Evolutionary conservation across 2,797 vertebrate species (phyloP), one percentile per base, ranked within the genome.

Genomic region (Amniataba percoides): DNA sequence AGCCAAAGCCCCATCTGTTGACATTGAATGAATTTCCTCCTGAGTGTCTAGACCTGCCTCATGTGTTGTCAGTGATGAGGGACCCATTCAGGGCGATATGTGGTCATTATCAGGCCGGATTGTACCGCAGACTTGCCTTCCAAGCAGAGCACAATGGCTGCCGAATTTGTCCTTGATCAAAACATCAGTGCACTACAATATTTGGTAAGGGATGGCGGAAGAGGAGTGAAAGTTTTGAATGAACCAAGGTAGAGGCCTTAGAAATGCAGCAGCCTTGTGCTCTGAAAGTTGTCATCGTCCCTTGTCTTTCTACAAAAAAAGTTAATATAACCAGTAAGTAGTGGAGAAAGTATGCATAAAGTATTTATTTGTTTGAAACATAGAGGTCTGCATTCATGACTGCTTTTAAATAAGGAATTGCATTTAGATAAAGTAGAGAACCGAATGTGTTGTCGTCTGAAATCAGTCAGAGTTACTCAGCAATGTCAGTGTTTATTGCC

Each of bases 331-430:
- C 16, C 40, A 2, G 18, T 36, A 6, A 36, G 14, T 48, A 48
- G 5, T 18, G 31, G 27, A 27, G 27, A 27, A 34, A 34, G 25
- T 25, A 70, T 49, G 6, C 14, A 0, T 13, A 4, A 52, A 31
- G 45, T 4, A 51, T 36, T 6, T 43, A 21, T 13, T 67, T 18
- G 21, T 65, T 27, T 61, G 3, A 46, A 66, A 31, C 27, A 40
- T 34, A 19, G n/a, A 40, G 48, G 34, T 67, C 6, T 19, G 39
- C 48, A 49, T n/a, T 39, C 53, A 51, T 49, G 15, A 51, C 16
- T 4, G 25, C 12, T 72, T 76, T 48, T 71, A n/a, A 78, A 75
- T 75, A 0, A 63, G 40, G 27, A 19, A 52, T 71, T 63, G 43
- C 40, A 36, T 7, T 36, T 36, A 6, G 34, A 6, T 36, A 36